Conservation (phyloP, 1,140 invertebrate species). For the Dinothrombium tinctorium region DNA sequence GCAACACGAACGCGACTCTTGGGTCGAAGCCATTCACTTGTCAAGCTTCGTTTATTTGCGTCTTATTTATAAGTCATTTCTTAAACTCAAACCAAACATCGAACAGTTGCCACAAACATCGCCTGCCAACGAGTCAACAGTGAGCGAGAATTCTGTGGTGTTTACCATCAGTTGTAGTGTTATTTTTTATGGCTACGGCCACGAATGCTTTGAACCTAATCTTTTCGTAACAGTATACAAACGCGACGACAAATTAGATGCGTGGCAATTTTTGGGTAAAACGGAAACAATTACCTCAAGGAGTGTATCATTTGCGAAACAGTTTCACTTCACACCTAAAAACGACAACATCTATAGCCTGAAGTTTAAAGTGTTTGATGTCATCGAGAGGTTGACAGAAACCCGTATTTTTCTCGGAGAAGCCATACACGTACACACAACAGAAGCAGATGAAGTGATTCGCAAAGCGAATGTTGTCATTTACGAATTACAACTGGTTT, state of each 20-base stretch:
- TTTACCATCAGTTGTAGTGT: background rate
- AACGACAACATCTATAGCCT: background rate
- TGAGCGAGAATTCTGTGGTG: slow-evolving; percentile 1
- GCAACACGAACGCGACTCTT: slow-evolving; percentile 43
- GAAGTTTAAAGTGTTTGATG: background rate
- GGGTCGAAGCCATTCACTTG: slow-evolving; percentile 58
- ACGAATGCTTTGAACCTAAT: background rate
- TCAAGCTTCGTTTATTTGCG: slow-evolving; percentile 62
- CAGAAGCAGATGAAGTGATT: too few species aligned
- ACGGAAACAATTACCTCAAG: slow-evolving; percentile 5
- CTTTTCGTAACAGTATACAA: slow-evolving; percentile 1
- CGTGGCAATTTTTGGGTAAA: slow-evolving; percentile 4
- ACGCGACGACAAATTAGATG: background rate
- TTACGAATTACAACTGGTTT: background rate
- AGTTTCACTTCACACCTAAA: background rate
- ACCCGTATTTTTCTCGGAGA: background rate
- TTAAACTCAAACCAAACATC: background rate
- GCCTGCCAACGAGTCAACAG: too few species aligned
- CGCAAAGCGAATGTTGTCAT: too few species aligned
- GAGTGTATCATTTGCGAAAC: slow-evolving; percentile 3
- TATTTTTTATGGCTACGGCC: background rate
- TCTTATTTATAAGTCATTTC: slow-evolving; percentile 21
- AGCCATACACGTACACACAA: background rate
- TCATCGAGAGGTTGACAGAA: slow-evolving; percentile 1
- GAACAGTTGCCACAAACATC: too few species aligned